These are phyloP conservation scores for Pangasius mekongensis DNA, from an alignment of 2,797 vertebrate genomes.

Conservation along the genomic window DNA sequence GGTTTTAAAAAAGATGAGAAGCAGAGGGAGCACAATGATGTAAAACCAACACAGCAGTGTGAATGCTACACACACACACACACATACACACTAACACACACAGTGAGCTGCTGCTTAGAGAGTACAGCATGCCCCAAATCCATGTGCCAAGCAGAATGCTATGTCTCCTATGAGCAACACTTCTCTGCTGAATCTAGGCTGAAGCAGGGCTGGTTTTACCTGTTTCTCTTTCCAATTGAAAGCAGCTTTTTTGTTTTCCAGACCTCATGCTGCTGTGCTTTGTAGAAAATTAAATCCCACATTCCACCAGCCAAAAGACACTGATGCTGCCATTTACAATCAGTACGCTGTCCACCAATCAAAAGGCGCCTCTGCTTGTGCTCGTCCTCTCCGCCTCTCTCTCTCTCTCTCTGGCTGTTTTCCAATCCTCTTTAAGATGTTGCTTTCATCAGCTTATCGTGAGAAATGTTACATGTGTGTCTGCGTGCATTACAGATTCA, in stretches of 20 bases:
- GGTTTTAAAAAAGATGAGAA: constrained; percentile 56
- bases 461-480: constrained; percentile 60
- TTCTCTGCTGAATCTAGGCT: constrained; percentile 61
- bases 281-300: constrained; percentile 23
- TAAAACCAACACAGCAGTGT: constrained; percentile 29
- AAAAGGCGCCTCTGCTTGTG: constrained; percentile 53
- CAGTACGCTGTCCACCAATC: constrained; percentile 70
- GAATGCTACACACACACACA: constrained; percentile 16
- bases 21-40: constrained; percentile 56
- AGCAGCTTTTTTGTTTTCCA: not conserved
- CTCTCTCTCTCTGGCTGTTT: constrained; percentile 18
- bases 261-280: constrained; percentile 6
- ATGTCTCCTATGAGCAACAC: constrained; percentile 46
- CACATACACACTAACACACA: constrained; percentile 2
- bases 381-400: not conserved
- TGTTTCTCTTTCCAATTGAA: constrained; percentile 22
- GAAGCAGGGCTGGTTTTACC: constrained; percentile 26
- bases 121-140: constrained; percentile 51
- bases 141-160: constrained; percentile 39
- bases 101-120: constrained; percentile 64
- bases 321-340: constrained; percentile 71
- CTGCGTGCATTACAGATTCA: constrained; percentile 44
- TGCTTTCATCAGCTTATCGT: constrained; percentile 58
- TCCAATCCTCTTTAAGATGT: constrained; percentile 29
- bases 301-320: constrained; percentile 63